Conservation (phyloP, 1,140 invertebrate genomes). For the Delia radicum region DNA sequence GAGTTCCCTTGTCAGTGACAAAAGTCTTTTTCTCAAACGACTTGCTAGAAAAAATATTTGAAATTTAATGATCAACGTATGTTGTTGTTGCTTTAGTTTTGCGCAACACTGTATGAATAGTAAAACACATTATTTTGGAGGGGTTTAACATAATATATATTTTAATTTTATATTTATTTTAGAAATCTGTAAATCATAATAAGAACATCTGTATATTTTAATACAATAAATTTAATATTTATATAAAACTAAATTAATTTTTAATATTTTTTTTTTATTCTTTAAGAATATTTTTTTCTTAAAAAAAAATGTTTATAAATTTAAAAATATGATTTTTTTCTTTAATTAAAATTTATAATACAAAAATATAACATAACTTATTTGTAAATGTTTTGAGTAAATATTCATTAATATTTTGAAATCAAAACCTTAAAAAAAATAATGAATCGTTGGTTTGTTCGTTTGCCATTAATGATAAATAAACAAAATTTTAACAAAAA, state of each 20-base stretch:
- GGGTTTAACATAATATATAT: slow-evolving; percentile 4
- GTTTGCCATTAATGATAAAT: slow-evolving; percentile 14
- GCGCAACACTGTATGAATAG: no score
- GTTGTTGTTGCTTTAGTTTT: no score
- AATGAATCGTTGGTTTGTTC: slow-evolving; percentile 29
- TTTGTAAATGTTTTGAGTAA: no score
- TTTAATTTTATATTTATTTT: not conserved
- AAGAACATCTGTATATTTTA: no score
- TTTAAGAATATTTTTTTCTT: not conserved
- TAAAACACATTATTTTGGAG: not conserved
- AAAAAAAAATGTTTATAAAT: not conserved
- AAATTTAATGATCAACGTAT: no score
- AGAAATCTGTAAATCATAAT: not conserved
- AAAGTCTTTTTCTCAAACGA: no score
- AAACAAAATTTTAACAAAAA: slow-evolving; percentile 14
- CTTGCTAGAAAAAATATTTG: no score
- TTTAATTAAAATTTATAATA: not conserved
- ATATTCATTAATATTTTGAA: not conserved
- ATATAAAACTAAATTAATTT: not conserved
- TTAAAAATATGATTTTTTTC: not conserved
- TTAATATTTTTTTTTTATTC: not conserved
- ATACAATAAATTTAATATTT: not conserved
- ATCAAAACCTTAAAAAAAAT: not conserved
- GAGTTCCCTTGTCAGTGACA: no score
- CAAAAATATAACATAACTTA: not conserved